These are phyloP conservation scores for Phyllotreta cruciferae DNA, from an alignment of 2,888 invertebrate species.

Conservation along the genomic window DNA sequence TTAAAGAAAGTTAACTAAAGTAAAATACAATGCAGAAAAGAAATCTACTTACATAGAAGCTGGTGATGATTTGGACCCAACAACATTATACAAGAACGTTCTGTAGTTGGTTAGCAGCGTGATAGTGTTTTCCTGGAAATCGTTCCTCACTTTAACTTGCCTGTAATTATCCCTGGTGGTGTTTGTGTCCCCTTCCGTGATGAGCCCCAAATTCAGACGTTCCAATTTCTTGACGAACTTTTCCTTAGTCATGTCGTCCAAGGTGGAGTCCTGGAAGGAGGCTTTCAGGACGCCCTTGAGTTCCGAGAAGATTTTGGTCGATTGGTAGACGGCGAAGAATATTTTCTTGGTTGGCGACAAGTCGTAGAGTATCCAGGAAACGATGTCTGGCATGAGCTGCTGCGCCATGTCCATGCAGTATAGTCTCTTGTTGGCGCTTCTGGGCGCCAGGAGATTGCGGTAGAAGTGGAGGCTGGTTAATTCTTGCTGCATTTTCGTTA, in stretches of 20 bases:
- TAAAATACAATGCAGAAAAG: conserved; percentile 2
- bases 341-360: conserved; percentile 10
- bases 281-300: conserved; percentile 17
- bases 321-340: neutral
- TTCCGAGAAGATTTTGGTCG: conserved; percentile 18
- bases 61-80: conserved; percentile 20
- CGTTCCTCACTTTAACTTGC: conserved; percentile 3
- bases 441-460: conserved; percentile 17
- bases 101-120: conserved; percentile 26
- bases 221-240: conserved; percentile 24
- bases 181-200: conserved; percentile 25
- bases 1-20: conserved; percentile 21
- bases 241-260: conserved; percentile 20
- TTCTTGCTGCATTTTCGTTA: conserved; percentile 24
- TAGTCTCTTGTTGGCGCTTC: conserved; percentile 17
- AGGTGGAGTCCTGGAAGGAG: conserved; percentile 23
- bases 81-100: conserved; percentile 26
- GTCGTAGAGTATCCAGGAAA: conserved; percentile 28
- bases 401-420: conserved; percentile 34
- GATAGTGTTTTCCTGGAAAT: conserved; percentile 28
- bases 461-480: conserved; percentile 33
- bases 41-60: conserved; percentile 30
- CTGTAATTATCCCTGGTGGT: conserved; percentile 22
- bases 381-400: conserved; percentile 35
- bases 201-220: conserved; percentile 28